Base-by-base conservation (phyloP, 1,140 invertebrate species). In the Aplysia californica region DNA sequence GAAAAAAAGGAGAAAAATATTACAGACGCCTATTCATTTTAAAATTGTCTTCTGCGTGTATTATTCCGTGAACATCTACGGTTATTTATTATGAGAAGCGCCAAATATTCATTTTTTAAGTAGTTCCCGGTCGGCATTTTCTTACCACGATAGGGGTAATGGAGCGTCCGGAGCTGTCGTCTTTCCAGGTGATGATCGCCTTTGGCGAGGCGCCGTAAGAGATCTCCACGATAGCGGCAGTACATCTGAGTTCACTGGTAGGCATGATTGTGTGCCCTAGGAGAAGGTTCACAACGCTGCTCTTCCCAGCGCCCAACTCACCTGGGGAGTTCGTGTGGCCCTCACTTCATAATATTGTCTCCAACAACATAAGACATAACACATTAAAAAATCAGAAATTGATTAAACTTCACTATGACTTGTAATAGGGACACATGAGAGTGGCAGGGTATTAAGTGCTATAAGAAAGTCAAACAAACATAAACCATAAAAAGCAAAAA, bases 181-280 rank as follows among this genome's bases (percentile, higher is more conserved):
- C 65, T 39, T 70, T 65, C 39, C 55, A 55, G 64, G 79, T 50
- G 4, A 78, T 21, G 26, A 77, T 73, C 15, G 79, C 79, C 10
- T 61, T 41, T 20, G 65, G 56, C 3, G 39, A 39, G 36, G 79
- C 68, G 21, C 36, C 68, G n/a, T 78, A 83, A 31, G 80, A 78
- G 58, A 86, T 77, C 65, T 87, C 85, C 71, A 84, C 86, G 20
- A 86, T 82, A 20, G 81, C 81, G 6, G 79, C 78, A 3, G 86
- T 85, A 39, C 82, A 83, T 35, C 79, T 72, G 2, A 86, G 78
- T 18, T 77, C 73, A 33, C 65, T 74, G 6, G 80, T 79, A 4
- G 86, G 86, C 50, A 87, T 69, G 4, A 87, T 71, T 5, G 78
- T 74, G 15, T 66, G 64, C 29, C 82, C 83, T 2, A 84, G 75